A percentile compares a stretch with the other conserved stretches of the same genome.
Evolutionary conservation across 2,888 invertebrate genomes (phyloP).

Genomic region (Caenorhabditis sp.): DNA sequence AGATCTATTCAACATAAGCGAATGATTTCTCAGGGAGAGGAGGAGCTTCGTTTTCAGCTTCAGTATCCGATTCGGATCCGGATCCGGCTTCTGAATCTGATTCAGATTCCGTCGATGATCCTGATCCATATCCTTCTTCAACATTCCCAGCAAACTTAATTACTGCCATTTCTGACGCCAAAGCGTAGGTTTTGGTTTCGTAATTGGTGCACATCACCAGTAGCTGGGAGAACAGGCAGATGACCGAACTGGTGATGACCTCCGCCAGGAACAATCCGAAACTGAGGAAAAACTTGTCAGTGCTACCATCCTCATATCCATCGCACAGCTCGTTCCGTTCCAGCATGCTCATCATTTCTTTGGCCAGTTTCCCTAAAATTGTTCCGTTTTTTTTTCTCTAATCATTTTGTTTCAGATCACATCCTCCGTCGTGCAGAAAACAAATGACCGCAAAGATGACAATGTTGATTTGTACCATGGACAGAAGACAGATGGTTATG

Average conservation of each 20-base stretch:
- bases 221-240: not conserved
- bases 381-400: no score
- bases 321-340: not conserved
- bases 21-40: not conserved
- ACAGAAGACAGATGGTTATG: not conserved
- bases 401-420: not conserved
- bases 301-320: not conserved
- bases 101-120: no score
- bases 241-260: not conserved
- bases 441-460: not conserved
- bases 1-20: not conserved
- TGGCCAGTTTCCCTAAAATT: conserved; percentile 6
- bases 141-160: no score
- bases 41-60: no score
- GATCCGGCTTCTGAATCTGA: no score
- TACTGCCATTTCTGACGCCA: not conserved
- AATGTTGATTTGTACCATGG: not conserved
- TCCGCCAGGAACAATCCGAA: not conserved
- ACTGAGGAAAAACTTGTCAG: conserved; percentile 8
- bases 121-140: no score
- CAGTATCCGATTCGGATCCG: no score
- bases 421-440: conserved; percentile 5
- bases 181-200: no score
- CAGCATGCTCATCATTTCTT: not conserved
- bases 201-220: no score